Percentiles rank a stretch among this genome's conserved stretches.
Evolutionary conservation across 2,797 vertebrate species (phyloP).

Genomic region (Fratercula arctica): DNA sequence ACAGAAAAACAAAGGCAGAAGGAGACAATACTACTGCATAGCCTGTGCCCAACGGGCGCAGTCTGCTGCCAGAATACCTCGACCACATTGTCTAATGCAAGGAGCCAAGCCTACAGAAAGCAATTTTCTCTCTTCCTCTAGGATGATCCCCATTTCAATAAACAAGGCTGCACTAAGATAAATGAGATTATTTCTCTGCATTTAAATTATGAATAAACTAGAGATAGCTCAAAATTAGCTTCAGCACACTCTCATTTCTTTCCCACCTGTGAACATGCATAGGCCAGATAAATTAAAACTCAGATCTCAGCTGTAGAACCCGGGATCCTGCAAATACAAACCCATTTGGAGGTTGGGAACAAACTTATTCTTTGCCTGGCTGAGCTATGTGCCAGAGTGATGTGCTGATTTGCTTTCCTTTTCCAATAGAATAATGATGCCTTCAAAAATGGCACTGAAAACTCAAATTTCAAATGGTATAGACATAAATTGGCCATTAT

Average conservation of each 20-base stretch:
- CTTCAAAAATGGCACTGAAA: conserved; percentile 26
- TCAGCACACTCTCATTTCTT: neutral
- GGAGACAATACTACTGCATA: neutral
- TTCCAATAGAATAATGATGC: neutral
- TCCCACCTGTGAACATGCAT: neutral
- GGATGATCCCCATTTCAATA: neutral
- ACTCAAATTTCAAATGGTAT: neutral
- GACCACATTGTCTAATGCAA: neutral
- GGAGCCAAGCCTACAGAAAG: neutral
- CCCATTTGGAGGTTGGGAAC: neutral
- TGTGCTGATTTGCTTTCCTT: neutral
- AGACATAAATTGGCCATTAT: conserved; percentile 17
- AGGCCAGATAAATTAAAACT: neutral
- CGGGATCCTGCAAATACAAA: neutral
- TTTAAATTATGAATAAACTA: neutral
- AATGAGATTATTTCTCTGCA: neutral
- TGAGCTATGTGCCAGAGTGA: neutral
- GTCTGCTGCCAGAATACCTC: neutral
- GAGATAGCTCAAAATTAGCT: neutral
- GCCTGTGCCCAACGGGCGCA: neutral
- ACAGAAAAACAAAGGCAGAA: neutral
- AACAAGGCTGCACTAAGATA: neutral
- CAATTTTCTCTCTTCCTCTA: neutral
- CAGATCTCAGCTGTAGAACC: neutral
- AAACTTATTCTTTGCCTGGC: neutral